Percentiles rank a stretch among this genome's conserved stretches.
Evolutionary conservation across 2,113 vertebrate species (phyloP).

Genomic region (Erythrocercus mccallii): DNA sequence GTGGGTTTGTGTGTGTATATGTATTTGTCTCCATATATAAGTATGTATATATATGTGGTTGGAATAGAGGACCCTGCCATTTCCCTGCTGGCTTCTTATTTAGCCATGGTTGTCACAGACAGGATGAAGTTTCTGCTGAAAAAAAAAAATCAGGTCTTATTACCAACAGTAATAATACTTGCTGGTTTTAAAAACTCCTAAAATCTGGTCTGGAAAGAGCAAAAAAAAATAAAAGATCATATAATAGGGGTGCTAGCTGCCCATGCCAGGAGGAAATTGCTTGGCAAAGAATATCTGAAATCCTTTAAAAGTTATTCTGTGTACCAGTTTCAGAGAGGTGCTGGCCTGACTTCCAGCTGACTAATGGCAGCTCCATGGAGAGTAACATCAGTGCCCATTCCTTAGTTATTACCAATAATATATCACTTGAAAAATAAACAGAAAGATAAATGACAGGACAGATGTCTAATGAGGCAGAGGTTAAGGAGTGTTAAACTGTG

Average conservation of each 20-base stretch:
- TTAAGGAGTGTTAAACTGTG: conserved; percentile 73
- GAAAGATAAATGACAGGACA: conserved; percentile 66
- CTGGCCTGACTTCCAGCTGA: background rate
- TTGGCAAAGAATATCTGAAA: conserved; percentile 34
- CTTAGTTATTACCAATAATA: conserved; percentile 58
- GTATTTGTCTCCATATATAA: background rate
- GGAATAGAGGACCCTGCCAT: background rate
- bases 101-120: background rate
- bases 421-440: conserved; percentile 62
- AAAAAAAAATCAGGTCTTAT: background rate
- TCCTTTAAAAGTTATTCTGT: conserved; percentile 13
- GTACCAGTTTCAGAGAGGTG: background rate
- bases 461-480: conserved; percentile 69
- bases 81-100: background rate
- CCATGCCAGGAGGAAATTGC: conserved; percentile 54
- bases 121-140: conserved; percentile 13
- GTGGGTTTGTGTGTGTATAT: background rate
- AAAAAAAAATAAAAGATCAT: background rate
- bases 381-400: conserved; percentile 22
- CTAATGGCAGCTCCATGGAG: background rate
- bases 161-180: background rate
- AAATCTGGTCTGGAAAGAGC: conserved; percentile 20
- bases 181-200: background rate
- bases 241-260: background rate
- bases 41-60: background rate